Conservation (phyloP, 2,113 vertebrate genomes). For the Pheucticus melanocephalus region DNA sequence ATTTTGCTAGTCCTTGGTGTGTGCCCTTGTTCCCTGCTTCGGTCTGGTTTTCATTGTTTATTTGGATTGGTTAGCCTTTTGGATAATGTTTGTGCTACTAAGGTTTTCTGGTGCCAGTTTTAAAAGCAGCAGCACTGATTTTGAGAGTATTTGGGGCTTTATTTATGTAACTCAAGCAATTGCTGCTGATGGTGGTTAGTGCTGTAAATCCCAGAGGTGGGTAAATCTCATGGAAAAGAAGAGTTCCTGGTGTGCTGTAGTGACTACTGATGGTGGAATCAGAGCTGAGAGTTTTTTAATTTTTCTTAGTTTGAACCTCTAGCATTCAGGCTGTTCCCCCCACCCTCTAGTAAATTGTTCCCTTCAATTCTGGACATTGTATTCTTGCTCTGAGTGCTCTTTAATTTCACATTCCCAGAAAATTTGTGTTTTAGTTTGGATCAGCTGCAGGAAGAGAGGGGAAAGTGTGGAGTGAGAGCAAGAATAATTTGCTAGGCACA, state of each 20-base stretch:
- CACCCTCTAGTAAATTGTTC: neutral
- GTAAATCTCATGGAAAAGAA: neutral
- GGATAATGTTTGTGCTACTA: neutral
- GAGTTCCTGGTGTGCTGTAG: neutral
- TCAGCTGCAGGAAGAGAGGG: neutral
- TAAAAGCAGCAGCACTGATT: neutral
- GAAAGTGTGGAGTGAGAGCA: neutral
- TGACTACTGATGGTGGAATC: neutral
- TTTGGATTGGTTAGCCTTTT: neutral
- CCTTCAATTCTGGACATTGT: neutral
- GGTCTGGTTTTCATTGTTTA: neutral
- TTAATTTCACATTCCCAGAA: neutral
- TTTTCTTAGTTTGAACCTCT: neutral
- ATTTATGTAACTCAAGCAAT: neutral
- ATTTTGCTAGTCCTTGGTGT: neutral
- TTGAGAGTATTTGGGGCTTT: neutral
- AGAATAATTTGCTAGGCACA: neutral
- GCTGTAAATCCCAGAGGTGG: neutral
- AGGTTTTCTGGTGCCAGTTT: conserved; percentile 1
- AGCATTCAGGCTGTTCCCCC: neutral
- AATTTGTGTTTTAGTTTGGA: neutral
- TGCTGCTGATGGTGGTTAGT: neutral
- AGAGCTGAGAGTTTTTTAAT: neutral
- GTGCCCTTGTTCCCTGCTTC: neutral
- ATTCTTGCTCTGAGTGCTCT: neutral